Evolutionary conservation across 1,140 invertebrate genomes (phyloP), one percentile per base, ranked within the genome.

Genomic region (Chionoecetes opilio): DNA sequence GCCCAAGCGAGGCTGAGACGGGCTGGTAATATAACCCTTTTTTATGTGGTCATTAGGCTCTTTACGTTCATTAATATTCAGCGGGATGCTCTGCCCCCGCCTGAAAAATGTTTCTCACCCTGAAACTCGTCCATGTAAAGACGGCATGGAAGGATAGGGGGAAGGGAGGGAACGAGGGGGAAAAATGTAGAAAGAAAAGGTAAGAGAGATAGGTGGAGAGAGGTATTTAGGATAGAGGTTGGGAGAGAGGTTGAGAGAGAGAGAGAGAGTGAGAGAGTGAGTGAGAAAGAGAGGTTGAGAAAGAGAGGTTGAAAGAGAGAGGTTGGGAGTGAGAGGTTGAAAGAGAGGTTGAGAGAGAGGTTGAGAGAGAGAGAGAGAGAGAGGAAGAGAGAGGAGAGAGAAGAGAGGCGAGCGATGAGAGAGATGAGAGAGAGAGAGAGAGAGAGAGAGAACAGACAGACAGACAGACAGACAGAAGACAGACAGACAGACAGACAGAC

Each of bases 1-100:
- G 63, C 63, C 63, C 11, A 5, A 26, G 21, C 0, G 9, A 75
- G 63, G 21, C 9, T 21, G 63, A 75, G 63, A 75, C 11, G 63
- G 63, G 63, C 8, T 75, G 63, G 63, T 75, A 75, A 75, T 75
- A n/a, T 75, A 75, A 75, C 63, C 63, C 21, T 75, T 75, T 75
- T 75, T 75, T 75, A 75, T 75, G 63, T 26, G 63, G 63, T 75
- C 63, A 75, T 75, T 75, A 75, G 63, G 63, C 9, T 75, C 63
- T 75, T 75, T 75, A 75, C 63, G 63, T 75, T 75, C 63, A 75
- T 75, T 75, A 75, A 75, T 75, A 75, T 75, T 75, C 63, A 75
- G 63, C 63, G 63, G 63, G 63, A 75, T 75, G 63, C 63, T 75
- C 63, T 75, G 63, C 63, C 63, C 41, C 6, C 63, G 63, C 63